These are phyloP conservation scores for Malurus splendens DNA, from an alignment of 2,797 vertebrate genomes.

Conservation along the genomic window DNA sequence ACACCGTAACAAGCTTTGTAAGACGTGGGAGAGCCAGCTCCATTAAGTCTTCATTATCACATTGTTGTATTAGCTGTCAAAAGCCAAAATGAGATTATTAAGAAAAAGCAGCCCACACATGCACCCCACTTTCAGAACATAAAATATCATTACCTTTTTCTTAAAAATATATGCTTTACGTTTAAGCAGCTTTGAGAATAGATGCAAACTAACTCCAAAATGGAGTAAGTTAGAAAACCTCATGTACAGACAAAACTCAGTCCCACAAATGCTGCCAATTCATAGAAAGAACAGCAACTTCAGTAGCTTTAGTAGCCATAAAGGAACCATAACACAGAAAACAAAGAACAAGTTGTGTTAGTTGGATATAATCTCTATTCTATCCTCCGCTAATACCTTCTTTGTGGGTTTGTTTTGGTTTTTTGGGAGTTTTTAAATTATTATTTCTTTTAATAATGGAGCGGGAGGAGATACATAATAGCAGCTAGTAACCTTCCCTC, in stretches of 20 bases:
- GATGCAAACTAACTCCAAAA: neutral
- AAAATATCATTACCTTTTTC: neutral
- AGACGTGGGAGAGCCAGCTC: conserved; percentile 85
- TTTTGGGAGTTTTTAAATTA: neutral
- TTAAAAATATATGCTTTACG: neutral
- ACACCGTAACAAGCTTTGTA: conserved; percentile 83
- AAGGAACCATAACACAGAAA: neutral
- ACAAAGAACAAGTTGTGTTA: neutral
- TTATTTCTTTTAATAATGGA: neutral
- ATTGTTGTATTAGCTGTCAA: conserved; percentile 82
- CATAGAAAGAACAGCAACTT: neutral
- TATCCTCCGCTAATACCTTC: neutral
- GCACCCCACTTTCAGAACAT: neutral
- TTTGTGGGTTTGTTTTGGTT: neutral
- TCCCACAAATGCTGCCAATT: neutral
- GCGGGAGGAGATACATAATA: neutral
- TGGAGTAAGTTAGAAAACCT: neutral
- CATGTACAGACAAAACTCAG: neutral
- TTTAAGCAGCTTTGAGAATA: neutral
- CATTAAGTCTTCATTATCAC: conserved; percentile 84
- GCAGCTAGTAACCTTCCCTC: neutral
- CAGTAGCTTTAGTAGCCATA: neutral
- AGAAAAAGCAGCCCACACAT: neutral
- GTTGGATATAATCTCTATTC: neutral
- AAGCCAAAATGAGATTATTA: conserved; percentile 26